phyloP scores from a whole-genome alignment of 2,113 vertebrate species.

The Ameiurus melas region DNA sequence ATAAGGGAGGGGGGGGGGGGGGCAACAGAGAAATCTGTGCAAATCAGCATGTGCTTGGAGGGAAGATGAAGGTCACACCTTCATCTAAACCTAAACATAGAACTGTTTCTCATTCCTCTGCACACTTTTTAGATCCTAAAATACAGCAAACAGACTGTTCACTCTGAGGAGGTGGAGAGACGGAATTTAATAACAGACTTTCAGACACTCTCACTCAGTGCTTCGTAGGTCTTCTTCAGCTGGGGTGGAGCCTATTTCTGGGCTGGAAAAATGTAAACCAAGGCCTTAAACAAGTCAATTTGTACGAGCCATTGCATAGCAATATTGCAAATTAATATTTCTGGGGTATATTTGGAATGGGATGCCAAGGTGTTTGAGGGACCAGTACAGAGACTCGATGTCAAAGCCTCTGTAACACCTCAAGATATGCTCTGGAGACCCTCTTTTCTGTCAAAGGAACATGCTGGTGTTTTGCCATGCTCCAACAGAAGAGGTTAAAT shows the following conservation, averaged over 20 bases:
- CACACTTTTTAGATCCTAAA: conserved; percentile 51
- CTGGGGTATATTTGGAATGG: background rate
- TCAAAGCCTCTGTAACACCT: background rate
- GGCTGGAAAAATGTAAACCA: background rate
- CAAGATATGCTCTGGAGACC: background rate
- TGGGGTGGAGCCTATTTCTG: background rate
- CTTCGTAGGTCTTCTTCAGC: background rate
- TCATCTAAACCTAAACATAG: conserved; percentile 65
- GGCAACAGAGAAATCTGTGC: conserved; percentile 52
- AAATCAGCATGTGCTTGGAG: conserved; percentile 45
- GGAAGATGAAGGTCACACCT: conserved; percentile 52
- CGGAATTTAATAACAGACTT: background rate
- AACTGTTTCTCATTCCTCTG: conserved; percentile 50
- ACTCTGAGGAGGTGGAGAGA: conserved; percentile 37
- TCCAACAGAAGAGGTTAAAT: background rate
- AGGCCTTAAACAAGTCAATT: background rate
- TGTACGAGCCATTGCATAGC: background rate
- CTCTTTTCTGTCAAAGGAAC: background rate
- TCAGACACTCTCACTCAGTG: background rate
- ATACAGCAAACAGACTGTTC: conserved; percentile 55
- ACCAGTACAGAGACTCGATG: background rate
- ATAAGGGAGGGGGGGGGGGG: conserved; percentile 38
- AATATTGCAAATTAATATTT: background rate
- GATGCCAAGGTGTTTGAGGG: background rate
- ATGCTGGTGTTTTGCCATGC: background rate